These are phyloP conservation scores for Theonella swinhoei DNA, from an alignment of 37 sponge, comb jelly and placozoan species.

Conservation along the genomic window DNA sequence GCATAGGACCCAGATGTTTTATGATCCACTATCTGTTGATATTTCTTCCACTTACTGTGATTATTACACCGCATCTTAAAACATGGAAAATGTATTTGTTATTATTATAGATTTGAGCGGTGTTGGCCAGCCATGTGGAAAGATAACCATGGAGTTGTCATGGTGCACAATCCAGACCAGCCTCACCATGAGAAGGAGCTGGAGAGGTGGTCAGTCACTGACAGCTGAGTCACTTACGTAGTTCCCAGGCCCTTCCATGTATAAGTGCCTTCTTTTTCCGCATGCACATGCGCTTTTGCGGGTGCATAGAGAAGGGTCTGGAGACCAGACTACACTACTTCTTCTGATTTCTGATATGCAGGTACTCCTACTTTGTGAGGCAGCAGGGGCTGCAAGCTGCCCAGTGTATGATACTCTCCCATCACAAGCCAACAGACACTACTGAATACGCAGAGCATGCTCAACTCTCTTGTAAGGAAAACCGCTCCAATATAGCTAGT, in stretches of 20 bases:
- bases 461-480: not conserved
- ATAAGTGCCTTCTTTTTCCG: not conserved
- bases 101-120: slow-evolving; percentile 60
- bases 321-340: not conserved
- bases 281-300: not conserved
- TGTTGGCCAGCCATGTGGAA: slow-evolving; percentile 86
- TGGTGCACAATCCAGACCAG: slow-evolving; percentile 62
- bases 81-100: not conserved
- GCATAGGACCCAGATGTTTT: not conserved
- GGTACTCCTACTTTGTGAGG: slow-evolving; percentile 69
- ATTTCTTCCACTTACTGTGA: not conserved
- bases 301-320: not conserved
- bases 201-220: slow-evolving; percentile 62
- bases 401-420: slow-evolving; percentile 63
- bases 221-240: not conserved
- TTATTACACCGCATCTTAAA: not conserved
- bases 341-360: not conserved
- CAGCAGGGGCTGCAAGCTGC: slow-evolving; percentile 54
- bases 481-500: too few species aligned
- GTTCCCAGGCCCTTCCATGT: too few species aligned
- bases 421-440: slow-evolving; percentile 12
- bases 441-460: not conserved
- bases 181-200: slow-evolving; percentile 54
- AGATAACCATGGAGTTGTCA: slow-evolving; percentile 71
- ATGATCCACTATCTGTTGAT: not conserved